Percentiles rank a stretch among this genome's conserved stretches.
Conservation (phyloP, 2,797 vertebrate species). For the Clamator glandarius region DNA sequence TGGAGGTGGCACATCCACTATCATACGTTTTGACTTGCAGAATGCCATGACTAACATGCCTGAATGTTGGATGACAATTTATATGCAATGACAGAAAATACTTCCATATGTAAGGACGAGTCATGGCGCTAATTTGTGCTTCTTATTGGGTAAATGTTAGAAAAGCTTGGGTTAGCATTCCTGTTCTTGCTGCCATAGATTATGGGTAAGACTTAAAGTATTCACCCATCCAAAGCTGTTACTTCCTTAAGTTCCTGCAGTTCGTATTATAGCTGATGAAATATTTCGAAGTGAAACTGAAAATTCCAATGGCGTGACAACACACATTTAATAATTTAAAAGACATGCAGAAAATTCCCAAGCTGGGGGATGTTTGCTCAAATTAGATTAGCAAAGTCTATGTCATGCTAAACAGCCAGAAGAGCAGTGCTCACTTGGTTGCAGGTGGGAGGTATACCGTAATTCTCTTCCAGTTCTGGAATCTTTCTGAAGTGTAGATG, state of each 20-base stretch:
- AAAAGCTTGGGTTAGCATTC: slow-evolving; percentile 14
- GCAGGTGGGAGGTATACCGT: slow-evolving; percentile 91
- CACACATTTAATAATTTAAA: slow-evolving; percentile 57
- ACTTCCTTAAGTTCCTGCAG: slow-evolving; percentile 7
- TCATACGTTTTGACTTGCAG: not conserved
- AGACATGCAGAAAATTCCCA: slow-evolving; percentile 49
- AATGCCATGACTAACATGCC: not conserved
- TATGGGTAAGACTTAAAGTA: not conserved
- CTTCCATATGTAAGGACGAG: not conserved
- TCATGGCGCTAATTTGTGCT: not conserved
- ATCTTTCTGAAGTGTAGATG: slow-evolving; percentile 90
- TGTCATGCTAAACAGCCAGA: slow-evolving; percentile 41
- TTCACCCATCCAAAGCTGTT: not conserved
- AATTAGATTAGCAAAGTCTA: slow-evolving; percentile 62
- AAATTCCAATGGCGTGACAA: slow-evolving; percentile 14
- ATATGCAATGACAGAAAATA: not conserved
- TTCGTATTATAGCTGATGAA: slow-evolving; percentile 5
- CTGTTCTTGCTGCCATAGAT: not conserved
- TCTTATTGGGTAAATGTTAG: not conserved
- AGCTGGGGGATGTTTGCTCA: slow-evolving; percentile 44
- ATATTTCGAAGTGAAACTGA: slow-evolving; percentile 39
- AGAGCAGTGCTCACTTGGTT: slow-evolving; percentile 80
- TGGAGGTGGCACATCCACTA: not conserved
- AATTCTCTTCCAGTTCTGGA: slow-evolving; percentile 94
- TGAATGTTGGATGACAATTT: not conserved